Evolutionary conservation across 2,113 vertebrate species (phyloP).

Genomic region (Plestiodon gilberti): DNA sequence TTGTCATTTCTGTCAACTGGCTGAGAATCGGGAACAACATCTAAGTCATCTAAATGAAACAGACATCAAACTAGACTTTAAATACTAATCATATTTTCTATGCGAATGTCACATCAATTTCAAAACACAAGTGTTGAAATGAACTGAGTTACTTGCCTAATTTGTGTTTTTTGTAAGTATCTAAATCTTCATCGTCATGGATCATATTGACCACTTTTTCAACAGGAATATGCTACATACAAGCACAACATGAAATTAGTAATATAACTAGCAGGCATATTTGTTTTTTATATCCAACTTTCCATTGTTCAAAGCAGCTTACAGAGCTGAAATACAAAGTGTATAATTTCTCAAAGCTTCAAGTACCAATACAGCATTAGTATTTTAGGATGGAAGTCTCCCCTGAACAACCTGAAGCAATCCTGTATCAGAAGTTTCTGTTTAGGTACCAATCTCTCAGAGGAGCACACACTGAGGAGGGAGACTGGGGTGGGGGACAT

Average conservation of each 20-base stretch:
- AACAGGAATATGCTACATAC: conserved; percentile 44
- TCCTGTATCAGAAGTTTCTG: too few relatives aligned
- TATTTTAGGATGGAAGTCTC: too few relatives aligned
- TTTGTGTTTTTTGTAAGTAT: conserved; percentile 47
- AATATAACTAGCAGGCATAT: neutral
- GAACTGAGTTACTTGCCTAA: conserved; percentile 66
- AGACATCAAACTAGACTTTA: conserved; percentile 40
- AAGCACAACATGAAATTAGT: conserved; percentile 21
- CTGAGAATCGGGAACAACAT: conserved; percentile 82
- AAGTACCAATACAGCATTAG: too few relatives aligned
- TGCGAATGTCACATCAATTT: neutral
- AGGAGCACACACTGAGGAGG: too few relatives aligned
- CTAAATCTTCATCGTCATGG: conserved; percentile 33
- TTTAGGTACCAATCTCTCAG: too few relatives aligned
- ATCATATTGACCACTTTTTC: conserved; percentile 34
- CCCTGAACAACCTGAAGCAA: too few relatives aligned
- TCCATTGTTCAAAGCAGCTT: neutral
- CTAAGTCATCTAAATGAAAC: conserved; percentile 76
- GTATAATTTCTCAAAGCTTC: too few relatives aligned
- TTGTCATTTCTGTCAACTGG: conserved; percentile 59
- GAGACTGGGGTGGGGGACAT: too few relatives aligned
- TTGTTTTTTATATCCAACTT: neutral
- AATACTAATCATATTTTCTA: conserved; percentile 11
- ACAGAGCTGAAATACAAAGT: neutral
- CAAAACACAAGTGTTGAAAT: neutral